Evolutionary conservation across 1,140 invertebrate species (phyloP), one percentile per base, ranked within the genome.

Genomic region (Elymnias hypermnestra): DNA sequence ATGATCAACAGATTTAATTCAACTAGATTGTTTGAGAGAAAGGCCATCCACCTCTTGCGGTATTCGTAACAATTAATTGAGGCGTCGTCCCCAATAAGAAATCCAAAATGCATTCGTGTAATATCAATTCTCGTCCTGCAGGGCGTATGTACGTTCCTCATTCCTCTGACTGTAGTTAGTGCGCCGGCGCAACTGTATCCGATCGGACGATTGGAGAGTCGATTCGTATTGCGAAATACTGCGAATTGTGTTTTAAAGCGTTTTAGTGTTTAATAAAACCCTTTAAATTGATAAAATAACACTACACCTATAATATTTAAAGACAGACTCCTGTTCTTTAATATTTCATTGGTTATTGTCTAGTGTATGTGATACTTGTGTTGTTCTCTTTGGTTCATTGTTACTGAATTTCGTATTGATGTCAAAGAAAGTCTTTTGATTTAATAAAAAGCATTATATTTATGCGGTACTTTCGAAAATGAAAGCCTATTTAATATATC

Each of bases 101-200:
- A 47, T 53, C 49, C 40, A 46, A 69, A 66, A 62, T 65, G 60
- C 62, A 66, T 65, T 58, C 45, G 57, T 58, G 47, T 53, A 69
- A 65, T 65, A 68, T 69, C 55, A 60, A 71, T 68, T 71, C 51
- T 57, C 47, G 69, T 70, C 64, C 64, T 62, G 64, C 53, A 54
- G 54, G 55, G 57, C 51, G 54, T 48, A 44, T 56, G 47, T 38
- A 53, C 53, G 61, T 38, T 46, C 13, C 18, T 29, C 37, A 43
- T 35, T 36, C 29, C 6, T 8, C 31, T 8, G 18, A 5, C 9
- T 33, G 18, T 26, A 45, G 38, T 47, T 68, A 79, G 75, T 79
- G 69, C 69, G 71, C 67, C 43, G 46, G 66, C 69, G 71, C 67
- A 61, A 67, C 65, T 50, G 61, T 63, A 39, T 68, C 57, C 53